Evolutionary conservation across 2,888 invertebrate species (phyloP), one percentile per base, ranked within the genome.

Genomic region (Dascillus cervinus): DNA sequence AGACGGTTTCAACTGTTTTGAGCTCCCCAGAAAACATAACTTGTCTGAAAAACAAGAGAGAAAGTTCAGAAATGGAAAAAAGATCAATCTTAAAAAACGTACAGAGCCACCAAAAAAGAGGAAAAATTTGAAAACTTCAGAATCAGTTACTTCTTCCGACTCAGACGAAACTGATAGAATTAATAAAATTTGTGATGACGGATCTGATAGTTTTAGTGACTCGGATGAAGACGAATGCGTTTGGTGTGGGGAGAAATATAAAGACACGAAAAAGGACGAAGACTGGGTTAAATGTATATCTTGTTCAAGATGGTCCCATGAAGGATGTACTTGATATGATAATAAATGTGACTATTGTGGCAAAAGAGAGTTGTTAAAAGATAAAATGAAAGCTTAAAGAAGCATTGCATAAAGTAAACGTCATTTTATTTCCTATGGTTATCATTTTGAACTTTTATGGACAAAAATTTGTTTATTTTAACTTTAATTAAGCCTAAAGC

Each of bases 201-300:
- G 13, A 11, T 21, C n/a, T n/a, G n/a, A n/a, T n/a, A n/a, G n/a
- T n/a, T n/a, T n/a, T n/a, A n/a, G 26, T 20, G 26, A 35, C 6
- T 30, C 20, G 22, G 26, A 37, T 12, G 31, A 34, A 34, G 29
- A 38, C 20, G 32, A 37, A 13, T 41, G 34, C 22, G 30, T 27
- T 13, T 30, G 37, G 9, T 38, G 41, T 12, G 37, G 34, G 9
- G 41, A 34, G 32, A 32, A 36, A 25, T 40, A 37, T 34, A 27
- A 13, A 24, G 10, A 25, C 22, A 34, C 34, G 6, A 27, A 20
- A 14, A 37, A 20, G 12, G 26, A 14, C 2, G 33, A 29, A 23
- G 29, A 33, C 9, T 33, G 33, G 28, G 13, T 32, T 4, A 3
- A 26, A 13, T 32, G 26, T 14, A 11, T 32, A 4, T 21, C 20